Conservation (phyloP, 2,797 vertebrate genomes). For the Prunella strophiata region DNA sequence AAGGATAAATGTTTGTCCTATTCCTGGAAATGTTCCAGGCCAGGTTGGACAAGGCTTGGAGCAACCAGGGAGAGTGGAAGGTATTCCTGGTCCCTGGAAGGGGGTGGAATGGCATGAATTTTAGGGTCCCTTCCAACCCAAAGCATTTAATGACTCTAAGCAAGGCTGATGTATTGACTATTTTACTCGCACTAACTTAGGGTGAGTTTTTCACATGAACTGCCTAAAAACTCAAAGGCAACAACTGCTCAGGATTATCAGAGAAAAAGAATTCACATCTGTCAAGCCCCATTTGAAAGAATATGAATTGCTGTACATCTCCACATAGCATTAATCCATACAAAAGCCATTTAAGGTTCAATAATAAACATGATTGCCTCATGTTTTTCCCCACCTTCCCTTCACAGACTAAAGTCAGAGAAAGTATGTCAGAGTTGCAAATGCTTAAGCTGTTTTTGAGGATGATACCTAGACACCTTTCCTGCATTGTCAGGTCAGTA, state of each 20-base stretch:
- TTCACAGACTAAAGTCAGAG: not conserved
- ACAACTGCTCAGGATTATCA: not conserved
- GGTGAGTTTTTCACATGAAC: not conserved
- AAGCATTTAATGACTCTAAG: not conserved
- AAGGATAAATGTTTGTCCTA: not conserved
- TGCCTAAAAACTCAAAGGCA: not conserved
- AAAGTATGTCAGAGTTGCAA: not conserved
- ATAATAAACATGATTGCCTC: fast-evolving
- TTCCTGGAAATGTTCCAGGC: not conserved
- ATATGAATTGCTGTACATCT: not conserved
- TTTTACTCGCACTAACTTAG: not conserved
- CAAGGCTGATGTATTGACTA: not conserved
- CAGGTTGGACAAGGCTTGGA: not conserved
- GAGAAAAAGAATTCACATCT: not conserved
- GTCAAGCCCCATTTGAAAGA: not conserved
- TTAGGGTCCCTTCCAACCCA: not conserved
- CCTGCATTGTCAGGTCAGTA: not conserved
- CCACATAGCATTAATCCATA: fast-evolving
- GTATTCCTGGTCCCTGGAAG: not conserved
- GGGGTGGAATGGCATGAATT: not conserved
- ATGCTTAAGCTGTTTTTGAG: not conserved
- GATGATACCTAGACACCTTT: not conserved
- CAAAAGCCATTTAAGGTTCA: not conserved
- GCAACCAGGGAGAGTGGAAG: not conserved
- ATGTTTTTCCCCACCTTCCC: not conserved